phyloP scores from a whole-genome alignment of 2,888 invertebrate genomes.

The Leucophora obtusa region DNA sequence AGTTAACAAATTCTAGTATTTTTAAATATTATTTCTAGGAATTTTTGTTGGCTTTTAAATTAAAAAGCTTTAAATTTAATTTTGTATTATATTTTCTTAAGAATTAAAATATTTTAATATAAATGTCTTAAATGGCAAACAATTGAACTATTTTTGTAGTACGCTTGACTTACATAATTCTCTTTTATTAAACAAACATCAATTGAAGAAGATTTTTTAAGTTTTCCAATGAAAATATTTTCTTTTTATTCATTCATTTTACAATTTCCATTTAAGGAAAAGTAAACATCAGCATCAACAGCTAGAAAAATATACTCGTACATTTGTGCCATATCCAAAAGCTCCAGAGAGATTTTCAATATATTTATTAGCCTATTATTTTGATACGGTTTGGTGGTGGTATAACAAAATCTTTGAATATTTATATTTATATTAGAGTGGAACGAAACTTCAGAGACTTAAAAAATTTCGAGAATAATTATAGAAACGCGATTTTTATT shows the following conservation, averaged over 20 bases:
- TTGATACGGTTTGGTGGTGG: slow-evolving; percentile 10
- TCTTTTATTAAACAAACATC: neutral
- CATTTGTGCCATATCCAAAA: no score
- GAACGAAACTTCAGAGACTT: no score
- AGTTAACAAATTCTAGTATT: no score
- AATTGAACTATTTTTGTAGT: neutral
- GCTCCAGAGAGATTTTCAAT: slow-evolving; percentile 23
- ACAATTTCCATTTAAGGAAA: neutral
- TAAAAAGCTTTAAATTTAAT: no score
- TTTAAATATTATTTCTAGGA: no score
- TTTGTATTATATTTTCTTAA: no score
- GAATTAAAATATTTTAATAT: no score
- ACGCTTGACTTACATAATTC: neutral
- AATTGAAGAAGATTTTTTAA: neutral
- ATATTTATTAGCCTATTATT: slow-evolving; percentile 35
- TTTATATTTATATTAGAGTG: no score
- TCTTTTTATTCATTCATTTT: neutral
- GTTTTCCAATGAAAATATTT: neutral
- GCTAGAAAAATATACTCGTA: neutral
- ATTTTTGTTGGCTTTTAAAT: no score
- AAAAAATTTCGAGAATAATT: no score
- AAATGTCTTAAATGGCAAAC: no score
- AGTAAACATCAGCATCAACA: neutral
- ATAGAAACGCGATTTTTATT: no score
- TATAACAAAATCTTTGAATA: neutral